phyloP scores from a whole-genome alignment of 1,140 invertebrate species.

The Ditylenchus dipsaci region DNA sequence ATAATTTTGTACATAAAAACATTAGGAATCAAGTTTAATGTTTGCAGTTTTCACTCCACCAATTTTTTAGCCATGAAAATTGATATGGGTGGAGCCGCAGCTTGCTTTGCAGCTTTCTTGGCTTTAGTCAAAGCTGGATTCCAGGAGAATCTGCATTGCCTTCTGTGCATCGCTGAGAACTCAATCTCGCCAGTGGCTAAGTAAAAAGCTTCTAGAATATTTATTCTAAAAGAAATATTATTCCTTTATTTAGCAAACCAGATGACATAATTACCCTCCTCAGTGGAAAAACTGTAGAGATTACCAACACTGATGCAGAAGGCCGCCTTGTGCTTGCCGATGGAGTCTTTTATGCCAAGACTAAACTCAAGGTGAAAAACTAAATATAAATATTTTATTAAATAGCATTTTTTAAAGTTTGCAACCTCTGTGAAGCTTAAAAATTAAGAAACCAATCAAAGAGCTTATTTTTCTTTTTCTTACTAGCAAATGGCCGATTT shows the following conservation, averaged over 20 bases:
- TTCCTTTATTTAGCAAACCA: conserved; percentile 61
- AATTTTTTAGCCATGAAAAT: conserved; percentile 44
- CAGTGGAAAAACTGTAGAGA: conserved; percentile 78
- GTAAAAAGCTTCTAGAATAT: conserved; percentile 8
- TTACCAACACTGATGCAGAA: conserved; percentile 74
- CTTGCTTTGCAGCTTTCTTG: conserved; percentile 76
- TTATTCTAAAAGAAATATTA: neutral
- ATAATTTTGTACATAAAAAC: no score
- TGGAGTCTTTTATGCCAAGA: conserved; percentile 61
- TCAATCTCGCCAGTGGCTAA: conserved; percentile 68
- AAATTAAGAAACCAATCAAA: no score
- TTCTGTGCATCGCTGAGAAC: conserved; percentile 86
- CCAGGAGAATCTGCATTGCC: conserved; percentile 75
- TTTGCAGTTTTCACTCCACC: conserved; percentile 61
- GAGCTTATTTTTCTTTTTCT: no score
- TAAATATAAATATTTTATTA: no score
- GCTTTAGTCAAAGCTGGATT: conserved; percentile 69
- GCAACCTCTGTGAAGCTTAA: no score
- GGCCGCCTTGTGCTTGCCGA: conserved; percentile 75
- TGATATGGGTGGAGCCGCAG: conserved; percentile 85
- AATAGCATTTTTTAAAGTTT: no score
- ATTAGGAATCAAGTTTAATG: no score
- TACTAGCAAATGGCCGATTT: no score
- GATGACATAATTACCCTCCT: conserved; percentile 83
- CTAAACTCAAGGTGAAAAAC: conserved; percentile 34